Base-by-base conservation (phyloP, 2,888 invertebrate genomes). In the Drosophila macrospina region DNA sequence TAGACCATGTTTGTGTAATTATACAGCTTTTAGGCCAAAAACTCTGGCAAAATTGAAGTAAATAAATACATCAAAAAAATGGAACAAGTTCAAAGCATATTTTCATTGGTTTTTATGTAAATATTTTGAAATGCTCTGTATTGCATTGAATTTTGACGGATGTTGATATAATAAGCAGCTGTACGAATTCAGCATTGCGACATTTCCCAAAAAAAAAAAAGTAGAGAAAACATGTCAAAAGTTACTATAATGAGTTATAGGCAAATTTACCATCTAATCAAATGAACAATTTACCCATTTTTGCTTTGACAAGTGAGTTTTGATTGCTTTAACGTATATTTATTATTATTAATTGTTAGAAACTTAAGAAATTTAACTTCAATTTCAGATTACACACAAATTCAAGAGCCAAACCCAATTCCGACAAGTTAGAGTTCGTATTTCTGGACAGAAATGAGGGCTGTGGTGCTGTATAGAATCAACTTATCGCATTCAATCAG, bases 41-140 rank as follows among this genome's bases (percentile, higher is more conserved):
- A 56, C 47, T 75, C 61, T 68, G 69, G 51, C 41, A 28, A 24
- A 28, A 57, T 24, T 28, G 41, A 41, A 77, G 42, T 67, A 60
- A 66, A 77, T 72, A 63, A 52, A 32, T 52, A 36, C 39, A 72
- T 77, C 44, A 67, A 72, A 77, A 67, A 72, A 77, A 71, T 71
- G 45, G 72, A 57, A 54, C 63, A 69, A 75, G 63, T 78, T 69
- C 78, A 78, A 75, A 78, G 74, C 74, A 64, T 69, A 57, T 78
- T 68, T 75, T 41, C 20, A 28, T 36, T 1, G 11, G 15, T 34
- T 37, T 44, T 39, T 57, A 10, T 64, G 74, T 78, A 73, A 75
- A 75, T 75, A 75, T 75, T 78, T 63, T 48, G 68, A 77, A 68
- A 77, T 54, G 20, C 36, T n/a, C 26, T 36, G 36, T 32, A 47